Conservation (phyloP, 2,113 vertebrate genomes). For the Vanacampus margaritifer region DNA sequence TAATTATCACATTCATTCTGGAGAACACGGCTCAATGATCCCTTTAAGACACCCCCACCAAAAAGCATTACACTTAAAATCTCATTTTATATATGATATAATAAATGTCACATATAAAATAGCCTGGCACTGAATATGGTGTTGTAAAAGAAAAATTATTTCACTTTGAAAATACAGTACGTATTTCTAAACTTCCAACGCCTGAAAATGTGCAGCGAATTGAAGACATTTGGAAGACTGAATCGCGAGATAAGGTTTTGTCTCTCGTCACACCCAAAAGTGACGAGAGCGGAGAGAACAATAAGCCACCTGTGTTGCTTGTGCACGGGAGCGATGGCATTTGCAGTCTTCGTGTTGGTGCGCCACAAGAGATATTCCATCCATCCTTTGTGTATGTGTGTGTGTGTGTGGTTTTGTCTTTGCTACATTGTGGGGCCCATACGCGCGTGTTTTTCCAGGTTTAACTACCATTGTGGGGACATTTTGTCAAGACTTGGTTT, state of each 20-base stretch:
- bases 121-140: not conserved
- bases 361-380: constrained; percentile 20
- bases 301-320: constrained; percentile 66
- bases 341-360: constrained; percentile 48
- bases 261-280: constrained; percentile 44
- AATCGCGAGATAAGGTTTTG: constrained; percentile 28
- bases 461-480: too few relatives aligned
- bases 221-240: constrained; percentile 36
- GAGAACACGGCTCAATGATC: too few relatives aligned
- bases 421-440: too few relatives aligned
- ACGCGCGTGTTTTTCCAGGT: too few relatives aligned
- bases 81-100: not conserved
- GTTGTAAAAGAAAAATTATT: not conserved
- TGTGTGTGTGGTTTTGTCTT: too few relatives aligned
- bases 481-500: too few relatives aligned
- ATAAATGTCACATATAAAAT: not conserved
- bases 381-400: not conserved
- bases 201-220: constrained; percentile 36
- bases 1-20: too few relatives aligned
- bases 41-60: not conserved
- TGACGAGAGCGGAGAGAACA: constrained; percentile 55
- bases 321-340: constrained; percentile 63
- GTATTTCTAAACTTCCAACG: not conserved
- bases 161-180: not conserved
- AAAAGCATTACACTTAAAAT: not conserved